Conservation (phyloP, 2,888 invertebrate species). For the Odontomyia ornata region DNA sequence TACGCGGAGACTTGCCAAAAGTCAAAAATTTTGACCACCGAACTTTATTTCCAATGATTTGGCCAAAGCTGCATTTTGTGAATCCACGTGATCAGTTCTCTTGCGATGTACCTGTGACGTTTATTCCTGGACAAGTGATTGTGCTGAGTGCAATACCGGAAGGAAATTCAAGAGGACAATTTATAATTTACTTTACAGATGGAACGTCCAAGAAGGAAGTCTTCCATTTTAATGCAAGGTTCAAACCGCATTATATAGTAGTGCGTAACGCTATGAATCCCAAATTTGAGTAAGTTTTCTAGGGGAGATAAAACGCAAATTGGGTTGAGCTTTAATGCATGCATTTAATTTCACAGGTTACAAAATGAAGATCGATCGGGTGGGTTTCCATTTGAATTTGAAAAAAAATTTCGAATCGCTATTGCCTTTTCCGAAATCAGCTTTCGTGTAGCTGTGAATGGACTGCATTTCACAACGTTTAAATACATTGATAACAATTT, state of each 20-base stretch:
- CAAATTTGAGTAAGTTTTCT: conserved; percentile 40
- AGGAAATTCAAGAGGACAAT: conserved; percentile 48
- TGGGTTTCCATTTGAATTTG: conserved; percentile 62
- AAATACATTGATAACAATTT: conserved; percentile 58
- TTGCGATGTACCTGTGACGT: conserved; percentile 47
- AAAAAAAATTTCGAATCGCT: conserved; percentile 62
- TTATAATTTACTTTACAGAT: conserved; percentile 42
- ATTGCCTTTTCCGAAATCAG: conserved; percentile 61
- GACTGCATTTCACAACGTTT: conserved; percentile 59
- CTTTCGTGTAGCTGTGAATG: conserved; percentile 62
- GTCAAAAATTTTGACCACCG: conserved; percentile 64
- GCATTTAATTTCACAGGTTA: conserved; percentile 54
- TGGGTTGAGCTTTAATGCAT: background rate
- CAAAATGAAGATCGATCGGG: conserved; percentile 61
- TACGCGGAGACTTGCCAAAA: conserved; percentile 61
- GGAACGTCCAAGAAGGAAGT: conserved; percentile 44
- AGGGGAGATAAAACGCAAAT: background rate
- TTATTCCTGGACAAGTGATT: conserved; percentile 49
- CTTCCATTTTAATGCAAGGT: conserved; percentile 48
- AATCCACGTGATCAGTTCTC: conserved; percentile 39
- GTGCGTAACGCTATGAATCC: conserved; percentile 47
- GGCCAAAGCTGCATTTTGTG: conserved; percentile 46
- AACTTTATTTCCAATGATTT: conserved; percentile 55
- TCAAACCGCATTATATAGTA: conserved; percentile 41
- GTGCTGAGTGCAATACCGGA: conserved; percentile 46